Percentiles rank a stretch among this genome's conserved stretches.
phyloP scores from a whole-genome alignment of 2,888 invertebrate genomes.

The Alloscopus bannaensis region DNA sequence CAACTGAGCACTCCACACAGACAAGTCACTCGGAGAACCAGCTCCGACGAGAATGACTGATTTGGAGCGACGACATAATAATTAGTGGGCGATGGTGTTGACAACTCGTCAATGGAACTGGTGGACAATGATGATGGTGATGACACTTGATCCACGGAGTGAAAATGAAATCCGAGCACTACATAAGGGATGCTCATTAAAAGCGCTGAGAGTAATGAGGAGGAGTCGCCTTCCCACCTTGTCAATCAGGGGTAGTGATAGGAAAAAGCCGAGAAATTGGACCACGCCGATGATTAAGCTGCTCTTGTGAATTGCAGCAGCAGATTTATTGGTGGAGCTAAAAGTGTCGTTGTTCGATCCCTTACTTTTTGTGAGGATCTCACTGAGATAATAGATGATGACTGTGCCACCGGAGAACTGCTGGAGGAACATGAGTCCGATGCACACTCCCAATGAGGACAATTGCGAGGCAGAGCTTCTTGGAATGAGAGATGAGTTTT shows the following conservation, averaged over 20 bases:
- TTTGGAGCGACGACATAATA: no score
- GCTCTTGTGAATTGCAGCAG: slow-evolving; percentile 78
- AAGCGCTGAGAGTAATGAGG: slow-evolving; percentile 79
- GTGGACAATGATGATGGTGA: neutral
- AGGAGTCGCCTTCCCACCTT: slow-evolving; percentile 80
- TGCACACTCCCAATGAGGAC: slow-evolving; percentile 52
- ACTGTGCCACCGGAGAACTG: slow-evolving; percentile 80
- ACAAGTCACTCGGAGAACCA: slow-evolving; percentile 9
- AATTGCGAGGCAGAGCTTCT: neutral
- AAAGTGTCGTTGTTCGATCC: slow-evolving; percentile 59
- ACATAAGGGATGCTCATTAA: slow-evolving; percentile 78
- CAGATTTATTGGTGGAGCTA: neutral
- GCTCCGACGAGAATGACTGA: no score
- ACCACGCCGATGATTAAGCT: slow-evolving; percentile 88
- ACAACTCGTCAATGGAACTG: slow-evolving; percentile 6
- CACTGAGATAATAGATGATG: slow-evolving; percentile 80
- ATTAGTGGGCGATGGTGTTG: no score
- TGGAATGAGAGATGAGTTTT: neutral
- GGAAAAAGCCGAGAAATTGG: slow-evolving; percentile 81
- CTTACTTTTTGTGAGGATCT: slow-evolving; percentile 79
- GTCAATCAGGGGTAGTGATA: slow-evolving; percentile 80
- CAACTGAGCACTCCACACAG: slow-evolving; percentile 79
- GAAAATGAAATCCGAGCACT: slow-evolving; percentile 79
- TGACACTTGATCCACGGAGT: slow-evolving; percentile 59
- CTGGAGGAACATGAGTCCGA: slow-evolving; percentile 76